These are phyloP conservation scores for Spheniscus humboldti DNA, from an alignment of 2,797 vertebrate species.

Conservation along the genomic window DNA sequence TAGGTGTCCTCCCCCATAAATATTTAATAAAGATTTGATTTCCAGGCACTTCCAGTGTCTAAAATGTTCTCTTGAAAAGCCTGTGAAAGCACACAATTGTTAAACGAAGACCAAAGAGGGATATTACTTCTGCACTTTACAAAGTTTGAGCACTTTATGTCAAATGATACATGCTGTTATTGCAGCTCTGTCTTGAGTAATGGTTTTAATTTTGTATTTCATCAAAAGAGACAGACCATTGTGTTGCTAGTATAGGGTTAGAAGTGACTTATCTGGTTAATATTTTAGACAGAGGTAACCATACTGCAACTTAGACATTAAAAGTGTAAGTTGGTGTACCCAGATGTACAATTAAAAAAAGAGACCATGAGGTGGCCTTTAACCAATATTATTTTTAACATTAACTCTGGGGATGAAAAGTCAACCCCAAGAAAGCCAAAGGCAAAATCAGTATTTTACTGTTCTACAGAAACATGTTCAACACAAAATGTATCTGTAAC, in stretches of 20 bases:
- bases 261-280: slow-evolving; percentile 14
- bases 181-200: slow-evolving; percentile 37
- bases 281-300: slow-evolving; percentile 5
- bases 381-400: neutral
- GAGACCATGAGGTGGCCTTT: neutral
- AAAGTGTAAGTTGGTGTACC: neutral
- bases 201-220: slow-evolving; percentile 55
- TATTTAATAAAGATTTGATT: slow-evolving; percentile 60
- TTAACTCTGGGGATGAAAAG: neutral
- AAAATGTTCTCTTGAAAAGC: slow-evolving; percentile 26
- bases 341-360: neutral
- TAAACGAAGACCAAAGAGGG: slow-evolving; percentile 8
- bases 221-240: neutral
- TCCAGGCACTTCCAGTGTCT: slow-evolving; percentile 23
- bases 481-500: neutral
- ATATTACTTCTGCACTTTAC: slow-evolving; percentile 27
- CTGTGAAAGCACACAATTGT: slow-evolving; percentile 7
- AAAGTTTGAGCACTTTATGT: slow-evolving; percentile 42
- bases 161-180: slow-evolving; percentile 24
- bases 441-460: neutral
- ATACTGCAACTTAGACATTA: neutral
- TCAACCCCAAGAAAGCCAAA: neutral
- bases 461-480: neutral
- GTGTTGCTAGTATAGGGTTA: neutral
- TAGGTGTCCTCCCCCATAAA: slow-evolving; percentile 24